Conservation (phyloP, 2,888 invertebrate species). For the Drosophila suboccidentalis region DNA sequence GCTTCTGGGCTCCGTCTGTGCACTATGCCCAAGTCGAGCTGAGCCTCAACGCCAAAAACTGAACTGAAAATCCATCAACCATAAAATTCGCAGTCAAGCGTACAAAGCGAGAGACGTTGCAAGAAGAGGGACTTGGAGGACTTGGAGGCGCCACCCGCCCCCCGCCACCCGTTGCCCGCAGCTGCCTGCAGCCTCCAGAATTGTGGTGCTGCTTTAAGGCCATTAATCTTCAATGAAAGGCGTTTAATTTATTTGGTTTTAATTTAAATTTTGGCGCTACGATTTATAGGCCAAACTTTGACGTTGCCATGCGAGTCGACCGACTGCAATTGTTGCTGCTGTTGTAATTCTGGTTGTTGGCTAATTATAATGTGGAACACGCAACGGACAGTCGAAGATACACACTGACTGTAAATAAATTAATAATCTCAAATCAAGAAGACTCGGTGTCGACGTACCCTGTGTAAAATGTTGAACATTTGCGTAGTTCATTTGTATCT, state of each 20-base stretch:
- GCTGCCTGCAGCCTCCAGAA: conserved; percentile 28
- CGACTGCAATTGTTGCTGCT: conserved; percentile 49
- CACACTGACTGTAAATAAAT: conserved; percentile 37
- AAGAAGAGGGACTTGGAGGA: conserved; percentile 31
- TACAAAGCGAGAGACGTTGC: conserved; percentile 66
- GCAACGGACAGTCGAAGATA: conserved; percentile 60
- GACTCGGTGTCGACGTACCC: conserved; percentile 14
- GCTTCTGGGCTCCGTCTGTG: conserved; percentile 27
- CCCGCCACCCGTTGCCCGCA: background rate
- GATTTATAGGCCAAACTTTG: conserved; percentile 80
- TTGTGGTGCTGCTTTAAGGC: conserved; percentile 67
- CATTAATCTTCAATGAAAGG: conserved; percentile 82
- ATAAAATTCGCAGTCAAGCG: conserved; percentile 81
- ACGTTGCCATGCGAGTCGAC: conserved; percentile 57
- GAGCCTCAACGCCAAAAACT: conserved; percentile 43
- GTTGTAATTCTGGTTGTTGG: conserved; percentile 33
- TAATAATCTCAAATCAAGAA: conserved; percentile 1
- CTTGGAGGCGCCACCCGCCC: background rate
- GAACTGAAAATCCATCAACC: conserved; percentile 77
- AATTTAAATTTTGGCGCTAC: conserved; percentile 78
- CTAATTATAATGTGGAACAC: conserved; percentile 75
- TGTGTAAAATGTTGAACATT: background rate
- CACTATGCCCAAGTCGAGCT: conserved; percentile 28
- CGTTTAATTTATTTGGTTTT: conserved; percentile 82
- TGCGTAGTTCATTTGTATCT: background rate